Percentiles rank a stretch among this genome's conserved stretches.
Evolutionary conservation across 2,888 invertebrate species (phyloP).

Genomic region (Netelia inedita): DNA sequence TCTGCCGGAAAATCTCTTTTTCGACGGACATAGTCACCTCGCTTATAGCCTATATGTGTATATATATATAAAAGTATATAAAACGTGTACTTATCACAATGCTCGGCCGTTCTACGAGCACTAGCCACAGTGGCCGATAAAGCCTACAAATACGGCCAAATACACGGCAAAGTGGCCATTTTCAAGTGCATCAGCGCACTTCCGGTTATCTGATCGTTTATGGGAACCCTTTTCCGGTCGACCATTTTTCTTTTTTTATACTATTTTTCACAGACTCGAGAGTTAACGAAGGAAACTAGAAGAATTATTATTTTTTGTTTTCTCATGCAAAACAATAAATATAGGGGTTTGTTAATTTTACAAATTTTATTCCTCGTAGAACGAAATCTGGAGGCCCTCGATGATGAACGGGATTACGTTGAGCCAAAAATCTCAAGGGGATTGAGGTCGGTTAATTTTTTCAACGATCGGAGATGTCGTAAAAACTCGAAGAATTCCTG

Average conservation of each 20-base stretch:
- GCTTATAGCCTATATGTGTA: slow-evolving; percentile 3
- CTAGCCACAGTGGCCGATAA: slow-evolving; percentile 7
- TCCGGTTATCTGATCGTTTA: slow-evolving; percentile 32
- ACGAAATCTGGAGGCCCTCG: not conserved
- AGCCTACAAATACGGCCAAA: slow-evolving; percentile 70
- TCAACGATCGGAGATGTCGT: slow-evolving; percentile 74
- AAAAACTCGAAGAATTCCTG: slow-evolving; percentile 79
- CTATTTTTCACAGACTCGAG: not conserved
- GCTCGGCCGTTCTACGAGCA: slow-evolving; percentile 59
- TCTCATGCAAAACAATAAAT: too few relatives aligned
- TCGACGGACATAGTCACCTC: slow-evolving; percentile 44
- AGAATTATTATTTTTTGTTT: too few relatives aligned
- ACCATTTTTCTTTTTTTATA: not conserved
- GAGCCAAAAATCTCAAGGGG: slow-evolving; percentile 57
- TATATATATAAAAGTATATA: not conserved
- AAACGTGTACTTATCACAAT: slow-evolving; percentile 63
- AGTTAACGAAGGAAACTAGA: not conserved
- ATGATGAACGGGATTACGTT: not conserved
- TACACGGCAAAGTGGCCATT: slow-evolving; percentile 74
- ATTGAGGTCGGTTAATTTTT: slow-evolving; percentile 74
- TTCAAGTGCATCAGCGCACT: slow-evolving; percentile 66
- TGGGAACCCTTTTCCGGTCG: not conserved
- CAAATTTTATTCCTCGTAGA: too few relatives aligned
- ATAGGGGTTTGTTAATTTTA: too few relatives aligned
- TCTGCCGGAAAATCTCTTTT: slow-evolving; percentile 80